Evolutionary conservation across 1,140 invertebrate genomes (phyloP), one percentile per base, ranked within the genome.

Genomic region (Acromyrmex heyeri): DNA sequence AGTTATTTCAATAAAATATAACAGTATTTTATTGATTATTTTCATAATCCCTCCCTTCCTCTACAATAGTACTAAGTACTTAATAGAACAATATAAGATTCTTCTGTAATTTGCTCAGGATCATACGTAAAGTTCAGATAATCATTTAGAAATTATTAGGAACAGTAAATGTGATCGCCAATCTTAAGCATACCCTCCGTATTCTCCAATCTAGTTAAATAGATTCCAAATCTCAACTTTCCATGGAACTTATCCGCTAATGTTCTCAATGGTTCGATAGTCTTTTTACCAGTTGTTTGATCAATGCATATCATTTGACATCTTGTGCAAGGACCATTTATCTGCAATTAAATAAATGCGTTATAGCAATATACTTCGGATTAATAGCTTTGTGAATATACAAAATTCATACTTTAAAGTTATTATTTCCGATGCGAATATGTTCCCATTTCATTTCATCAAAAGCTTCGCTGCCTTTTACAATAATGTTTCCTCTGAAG

Each of bases 261-360:
- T 5, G 98, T 97, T 83, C 97, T 95, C n/a, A 99, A 94, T 3
- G 98, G 98, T 94, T 99, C 98, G 1, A 97, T 96, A 16, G 97
- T 97, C 91, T 97, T 97, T 91, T 97, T 93, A 0, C 98, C 98
- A 16, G 97, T 98, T 16, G 95, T 95, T 95, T 99, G 98, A 95
- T 99, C 97, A 81, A 99, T 97, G 90, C 98, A 99, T 65, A 99
- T 97, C 98, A 99, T 99, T 95, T 99, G 98, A 94, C 99, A 99
- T 78, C 99, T 96, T 12, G 96, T 97, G 92, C 99, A 99, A 50
- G 96, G 96, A 2, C 97, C 97, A 88, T 97, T 96, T 62, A 97
- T 96, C 97, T 98, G 91, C 24, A 24, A 38, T 85, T 21, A 14
- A 50, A 48, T 90, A 7, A 38, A 34, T 34, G 1, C 6, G 8